Conservation (phyloP, 1,140 invertebrate genomes). For the Arion vulgaris region DNA sequence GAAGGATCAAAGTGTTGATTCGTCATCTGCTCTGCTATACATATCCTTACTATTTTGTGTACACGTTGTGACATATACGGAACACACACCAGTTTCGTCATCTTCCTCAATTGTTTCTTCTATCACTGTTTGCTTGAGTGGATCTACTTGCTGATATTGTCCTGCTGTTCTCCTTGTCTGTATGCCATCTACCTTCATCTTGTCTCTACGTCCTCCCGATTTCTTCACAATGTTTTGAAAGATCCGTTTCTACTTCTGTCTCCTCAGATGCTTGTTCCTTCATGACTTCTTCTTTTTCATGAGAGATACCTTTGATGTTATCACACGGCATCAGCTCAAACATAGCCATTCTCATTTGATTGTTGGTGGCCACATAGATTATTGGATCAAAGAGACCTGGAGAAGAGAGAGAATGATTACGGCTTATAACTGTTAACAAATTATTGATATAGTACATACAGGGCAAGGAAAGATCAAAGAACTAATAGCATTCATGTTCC, state of each 20-base stretch:
- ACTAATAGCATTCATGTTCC: no score
- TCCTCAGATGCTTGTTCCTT: slow-evolving; percentile 38
- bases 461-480: no score
- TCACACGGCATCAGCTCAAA: slow-evolving; percentile 49
- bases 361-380: slow-evolving; percentile 58
- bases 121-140: not conserved
- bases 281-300: slow-evolving; percentile 19
- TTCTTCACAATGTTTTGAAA: not conserved
- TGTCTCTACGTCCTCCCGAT: not conserved
- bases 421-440: no score
- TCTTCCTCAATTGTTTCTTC: not conserved
- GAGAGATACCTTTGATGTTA: slow-evolving; percentile 19
- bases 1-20: not conserved
- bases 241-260: slow-evolving; percentile 23
- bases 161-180: not conserved
- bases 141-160: slow-evolving; percentile 17
- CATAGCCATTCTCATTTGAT: slow-evolving; percentile 52
- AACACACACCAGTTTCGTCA: not conserved
- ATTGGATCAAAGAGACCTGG: slow-evolving; percentile 54
- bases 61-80: not conserved
- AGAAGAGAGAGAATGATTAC: no score
- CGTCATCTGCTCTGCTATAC: not conserved
- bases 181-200: not conserved
- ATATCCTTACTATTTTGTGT: not conserved
- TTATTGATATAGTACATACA: no score